Conservation (phyloP, 2,888 invertebrate species). For the Nematopogon swammerdamellus region DNA sequence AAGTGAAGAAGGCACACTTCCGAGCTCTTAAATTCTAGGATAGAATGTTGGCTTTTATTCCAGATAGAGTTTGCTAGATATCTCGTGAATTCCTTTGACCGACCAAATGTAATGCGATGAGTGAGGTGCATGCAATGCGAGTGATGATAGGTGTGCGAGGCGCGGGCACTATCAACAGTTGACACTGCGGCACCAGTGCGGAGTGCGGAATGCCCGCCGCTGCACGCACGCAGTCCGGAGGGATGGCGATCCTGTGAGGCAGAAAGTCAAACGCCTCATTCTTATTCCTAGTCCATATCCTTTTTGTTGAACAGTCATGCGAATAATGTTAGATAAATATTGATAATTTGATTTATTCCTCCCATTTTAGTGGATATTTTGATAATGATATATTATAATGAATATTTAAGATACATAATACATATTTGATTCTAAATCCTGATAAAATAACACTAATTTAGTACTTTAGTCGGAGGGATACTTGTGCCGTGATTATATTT, state of each 20-base stretch:
- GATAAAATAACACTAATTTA: conserved; percentile 57
- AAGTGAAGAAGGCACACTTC: conserved; percentile 51
- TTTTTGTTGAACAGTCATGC: conserved; percentile 58
- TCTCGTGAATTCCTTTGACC: conserved; percentile 38
- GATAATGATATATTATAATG: conserved; percentile 59
- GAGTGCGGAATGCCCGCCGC: conserved; percentile 17
- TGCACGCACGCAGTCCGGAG: neutral
- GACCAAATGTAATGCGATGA: conserved; percentile 36
- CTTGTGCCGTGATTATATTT: conserved; percentile 59
- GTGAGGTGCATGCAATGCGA: too few species aligned
- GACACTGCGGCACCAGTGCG: conserved; percentile 13
- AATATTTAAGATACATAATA: conserved; percentile 59
- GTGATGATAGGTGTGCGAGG: too few species aligned
- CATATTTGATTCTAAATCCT: conserved; percentile 59
- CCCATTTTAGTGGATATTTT: conserved; percentile 58
- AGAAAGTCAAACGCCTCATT: conserved; percentile 49
- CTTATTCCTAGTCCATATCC: conserved; percentile 58
- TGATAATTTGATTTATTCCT: conserved; percentile 58
- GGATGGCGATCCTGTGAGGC: conserved; percentile 21
- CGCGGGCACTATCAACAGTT: conserved; percentile 22
- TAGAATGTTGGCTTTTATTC: conserved; percentile 54
- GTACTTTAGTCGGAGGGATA: conserved; percentile 59
- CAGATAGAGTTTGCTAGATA: conserved; percentile 56
- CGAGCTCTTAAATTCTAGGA: conserved; percentile 50
- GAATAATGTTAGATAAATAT: conserved; percentile 55